phyloP scores from a whole-genome alignment of 2,888 invertebrate species.

The Shargacucullia verbasci region DNA sequence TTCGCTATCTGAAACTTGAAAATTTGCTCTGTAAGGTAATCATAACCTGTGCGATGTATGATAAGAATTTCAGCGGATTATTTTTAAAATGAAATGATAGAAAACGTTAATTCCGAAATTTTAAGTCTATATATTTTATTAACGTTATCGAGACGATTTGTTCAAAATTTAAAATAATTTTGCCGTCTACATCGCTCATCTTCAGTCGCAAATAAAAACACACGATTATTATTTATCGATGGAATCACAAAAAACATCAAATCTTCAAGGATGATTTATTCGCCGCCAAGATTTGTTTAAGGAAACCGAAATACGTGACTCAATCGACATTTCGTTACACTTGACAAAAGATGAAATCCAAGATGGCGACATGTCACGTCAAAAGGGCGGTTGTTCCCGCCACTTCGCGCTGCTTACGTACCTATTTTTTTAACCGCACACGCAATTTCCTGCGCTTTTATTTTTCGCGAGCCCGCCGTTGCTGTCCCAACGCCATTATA shows the following conservation, averaged over 20 bases:
- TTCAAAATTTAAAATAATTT: no score
- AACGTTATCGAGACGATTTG: no score
- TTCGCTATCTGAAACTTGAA: background rate
- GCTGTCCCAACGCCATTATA: slow-evolving; percentile 66
- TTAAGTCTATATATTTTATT: no score
- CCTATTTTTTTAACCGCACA: slow-evolving; percentile 71
- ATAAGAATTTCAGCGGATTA: no score
- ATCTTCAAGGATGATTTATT: slow-evolving; percentile 60
- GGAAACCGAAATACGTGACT: slow-evolving; percentile 79
- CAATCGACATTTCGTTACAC: slow-evolving; percentile 75
- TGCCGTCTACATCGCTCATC: background rate
- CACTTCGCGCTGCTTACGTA: slow-evolving; percentile 62
- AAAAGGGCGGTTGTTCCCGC: slow-evolving; percentile 70
- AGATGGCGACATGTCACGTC: slow-evolving; percentile 78
- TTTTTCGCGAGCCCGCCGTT: slow-evolving; percentile 67
- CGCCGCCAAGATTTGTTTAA: slow-evolving; percentile 73
- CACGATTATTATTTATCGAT: slow-evolving; percentile 45
- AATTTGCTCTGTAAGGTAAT: no score
- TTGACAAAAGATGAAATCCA: slow-evolving; percentile 76
- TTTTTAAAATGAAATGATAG: no score
- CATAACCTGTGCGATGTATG: no score
- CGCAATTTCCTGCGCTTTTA: slow-evolving; percentile 80
- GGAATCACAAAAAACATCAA: slow-evolving; percentile 49
- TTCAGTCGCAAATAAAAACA: slow-evolving; percentile 21
- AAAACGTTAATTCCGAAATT: no score